Percentiles rank a stretch among this genome's conserved stretches.
These are phyloP conservation scores for Stegodyphus mimosarum DNA, from an alignment of 1,140 invertebrate genomes.

Conservation along the genomic window DNA sequence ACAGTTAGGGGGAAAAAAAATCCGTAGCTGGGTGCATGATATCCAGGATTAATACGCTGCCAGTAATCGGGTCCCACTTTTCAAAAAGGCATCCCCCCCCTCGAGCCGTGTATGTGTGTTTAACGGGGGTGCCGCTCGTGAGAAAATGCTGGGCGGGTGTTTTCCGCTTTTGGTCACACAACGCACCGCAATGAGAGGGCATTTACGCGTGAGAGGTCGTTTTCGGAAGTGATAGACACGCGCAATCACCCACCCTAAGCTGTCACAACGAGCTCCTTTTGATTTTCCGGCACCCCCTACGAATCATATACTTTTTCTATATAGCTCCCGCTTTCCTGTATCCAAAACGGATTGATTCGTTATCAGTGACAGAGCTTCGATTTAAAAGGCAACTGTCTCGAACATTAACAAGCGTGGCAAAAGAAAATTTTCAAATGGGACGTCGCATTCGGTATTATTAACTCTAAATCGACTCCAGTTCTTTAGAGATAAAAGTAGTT, in stretches of 20 bases:
- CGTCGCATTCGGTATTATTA: too few relatives aligned
- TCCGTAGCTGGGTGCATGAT: slow-evolving; percentile 16
- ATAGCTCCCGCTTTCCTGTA: too few relatives aligned
- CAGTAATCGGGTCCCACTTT: slow-evolving; percentile 42
- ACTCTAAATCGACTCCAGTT: too few relatives aligned
- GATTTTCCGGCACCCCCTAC: too few relatives aligned
- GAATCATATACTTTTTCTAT: too few relatives aligned
- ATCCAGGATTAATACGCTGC: slow-evolving; percentile 43
- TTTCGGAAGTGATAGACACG: neutral
- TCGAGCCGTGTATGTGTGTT: slow-evolving; percentile 3
- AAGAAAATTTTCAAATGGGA: too few relatives aligned
- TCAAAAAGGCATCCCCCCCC: slow-evolving; percentile 6
- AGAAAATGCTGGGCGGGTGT: slow-evolving; percentile 50
- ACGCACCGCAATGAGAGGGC: slow-evolving; percentile 44
- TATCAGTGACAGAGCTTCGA: too few relatives aligned
- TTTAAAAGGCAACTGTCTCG: too few relatives aligned
- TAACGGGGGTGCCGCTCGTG: slow-evolving; percentile 23
- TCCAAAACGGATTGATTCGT: too few relatives aligned
- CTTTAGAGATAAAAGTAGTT: too few relatives aligned
- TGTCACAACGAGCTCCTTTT: too few relatives aligned
- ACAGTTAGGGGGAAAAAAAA: neutral
- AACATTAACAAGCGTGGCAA: too few relatives aligned
- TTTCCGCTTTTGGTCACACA: slow-evolving; percentile 50
- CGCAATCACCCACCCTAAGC: slow-evolving; percentile 26
- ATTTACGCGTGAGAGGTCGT: slow-evolving; percentile 26